Conservation (phyloP, 2,113 vertebrate genomes). For the Rousettus leschenaultii region DNA sequence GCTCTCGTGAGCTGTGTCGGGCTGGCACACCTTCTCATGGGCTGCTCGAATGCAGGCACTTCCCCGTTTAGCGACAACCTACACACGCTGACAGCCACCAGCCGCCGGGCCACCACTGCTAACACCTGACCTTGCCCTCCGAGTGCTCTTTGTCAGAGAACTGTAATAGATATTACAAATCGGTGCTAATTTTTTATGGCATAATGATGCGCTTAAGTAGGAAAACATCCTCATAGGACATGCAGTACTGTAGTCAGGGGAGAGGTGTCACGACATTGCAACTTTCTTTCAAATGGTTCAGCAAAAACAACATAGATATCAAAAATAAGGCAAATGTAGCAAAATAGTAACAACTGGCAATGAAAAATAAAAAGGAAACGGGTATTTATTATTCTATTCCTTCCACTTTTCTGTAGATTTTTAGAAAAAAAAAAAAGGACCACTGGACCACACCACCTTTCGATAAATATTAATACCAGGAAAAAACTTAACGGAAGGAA, state of each 20-base stretch:
- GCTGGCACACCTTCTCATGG: background rate
- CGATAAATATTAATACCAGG: background rate
- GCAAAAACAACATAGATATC: background rate
- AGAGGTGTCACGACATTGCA: background rate
- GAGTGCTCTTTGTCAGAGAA: background rate
- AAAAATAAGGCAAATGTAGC: background rate
- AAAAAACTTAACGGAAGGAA: background rate
- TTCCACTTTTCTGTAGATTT: constrained; percentile 7
- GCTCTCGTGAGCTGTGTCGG: background rate
- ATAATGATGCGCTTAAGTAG: background rate
- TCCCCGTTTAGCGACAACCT: background rate
- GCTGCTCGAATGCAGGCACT: background rate
- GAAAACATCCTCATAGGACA: background rate
- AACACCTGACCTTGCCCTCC: background rate
- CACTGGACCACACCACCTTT: background rate
- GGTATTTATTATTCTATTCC: background rate
- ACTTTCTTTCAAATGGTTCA: background rate
- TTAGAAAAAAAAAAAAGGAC: background rate
- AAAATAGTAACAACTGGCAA: background rate
- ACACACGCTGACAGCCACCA: accelerated
- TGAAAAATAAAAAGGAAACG: background rate
- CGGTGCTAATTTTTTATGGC: background rate
- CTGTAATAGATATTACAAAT: background rate
- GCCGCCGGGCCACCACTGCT: background rate
- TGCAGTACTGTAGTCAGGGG: background rate